A percentile compares a stretch with the other conserved stretches of the same genome.
Conservation (phyloP, 2,797 vertebrate genomes). For the Podarcis siculus region DNA sequence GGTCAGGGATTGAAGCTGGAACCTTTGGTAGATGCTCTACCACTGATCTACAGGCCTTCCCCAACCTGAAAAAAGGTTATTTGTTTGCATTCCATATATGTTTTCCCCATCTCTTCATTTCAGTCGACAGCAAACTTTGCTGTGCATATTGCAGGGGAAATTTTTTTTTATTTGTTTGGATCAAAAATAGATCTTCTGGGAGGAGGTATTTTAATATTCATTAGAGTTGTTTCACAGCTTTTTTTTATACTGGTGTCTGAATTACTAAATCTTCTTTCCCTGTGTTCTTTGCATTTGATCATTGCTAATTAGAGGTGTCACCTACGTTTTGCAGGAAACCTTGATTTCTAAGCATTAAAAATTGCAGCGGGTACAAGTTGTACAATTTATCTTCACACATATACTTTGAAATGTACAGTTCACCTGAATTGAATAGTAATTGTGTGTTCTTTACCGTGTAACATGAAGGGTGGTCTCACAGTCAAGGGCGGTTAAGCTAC, state of each 20-base stretch:
- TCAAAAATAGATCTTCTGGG: slow-evolving; percentile 52
- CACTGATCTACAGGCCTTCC: too few species aligned
- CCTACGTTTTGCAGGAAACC: slow-evolving; percentile 41
- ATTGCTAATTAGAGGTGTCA: slow-evolving; percentile 53
- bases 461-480: neutral
- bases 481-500: neutral
- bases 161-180: neutral
- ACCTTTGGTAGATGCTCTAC: too few species aligned
- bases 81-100: neutral
- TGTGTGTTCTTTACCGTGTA: neutral
- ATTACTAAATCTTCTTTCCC: slow-evolving; percentile 25
- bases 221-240: slow-evolving; percentile 57
- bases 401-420: neutral
- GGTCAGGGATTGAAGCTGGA: too few species aligned
- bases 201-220: slow-evolving; percentile 40
- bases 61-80: neutral
- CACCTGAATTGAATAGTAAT: neutral
- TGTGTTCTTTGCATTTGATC: slow-evolving; percentile 55
- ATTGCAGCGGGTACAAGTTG: neutral
- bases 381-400: slow-evolving; percentile 15
- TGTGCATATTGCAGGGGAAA: slow-evolving; percentile 16
- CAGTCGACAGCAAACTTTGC: slow-evolving; percentile 14
- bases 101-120: neutral
- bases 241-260: slow-evolving; percentile 36
- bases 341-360: slow-evolving; percentile 43